A percentile compares a stretch with the other conserved stretches of the same genome.
These are phyloP conservation scores for Capreolus pygargus DNA, from an alignment of 2,113 vertebrate species.

Conservation along the genomic window DNA sequence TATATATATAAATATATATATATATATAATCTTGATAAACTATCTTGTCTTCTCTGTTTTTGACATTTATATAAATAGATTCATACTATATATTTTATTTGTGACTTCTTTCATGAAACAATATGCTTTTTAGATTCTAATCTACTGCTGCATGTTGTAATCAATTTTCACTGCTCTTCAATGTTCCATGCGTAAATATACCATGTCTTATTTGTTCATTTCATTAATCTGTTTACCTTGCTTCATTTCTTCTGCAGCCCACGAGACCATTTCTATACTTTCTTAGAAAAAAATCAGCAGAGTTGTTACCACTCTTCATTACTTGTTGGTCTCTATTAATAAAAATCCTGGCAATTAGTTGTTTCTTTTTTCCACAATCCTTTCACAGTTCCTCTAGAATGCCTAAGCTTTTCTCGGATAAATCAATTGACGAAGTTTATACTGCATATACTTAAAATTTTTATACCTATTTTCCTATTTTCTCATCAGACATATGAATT, in stretches of 20 bases:
- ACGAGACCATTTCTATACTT: neutral
- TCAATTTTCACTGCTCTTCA: neutral
- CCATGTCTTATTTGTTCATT: neutral
- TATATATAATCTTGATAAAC: neutral
- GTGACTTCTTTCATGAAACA: neutral
- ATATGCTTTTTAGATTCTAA: neutral
- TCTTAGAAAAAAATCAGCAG: neutral
- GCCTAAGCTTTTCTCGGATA: neutral
- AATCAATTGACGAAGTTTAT: neutral
- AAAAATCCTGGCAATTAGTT: neutral
- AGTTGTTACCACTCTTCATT: neutral
- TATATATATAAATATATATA: neutral
- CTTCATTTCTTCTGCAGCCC: neutral
- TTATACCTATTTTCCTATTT: neutral
- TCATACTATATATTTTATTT: neutral
- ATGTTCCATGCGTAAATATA: neutral
- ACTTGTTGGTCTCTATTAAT: neutral
- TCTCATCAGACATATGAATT: neutral
- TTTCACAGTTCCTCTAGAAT: neutral
- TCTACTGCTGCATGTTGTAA: neutral
- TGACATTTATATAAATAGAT: neutral
- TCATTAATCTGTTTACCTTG: neutral
- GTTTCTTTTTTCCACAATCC: neutral
- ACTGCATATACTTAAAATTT: neutral
- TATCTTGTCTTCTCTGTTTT: neutral